Conservation (phyloP, 1,140 invertebrate species). For the Heliothis virescens region DNA sequence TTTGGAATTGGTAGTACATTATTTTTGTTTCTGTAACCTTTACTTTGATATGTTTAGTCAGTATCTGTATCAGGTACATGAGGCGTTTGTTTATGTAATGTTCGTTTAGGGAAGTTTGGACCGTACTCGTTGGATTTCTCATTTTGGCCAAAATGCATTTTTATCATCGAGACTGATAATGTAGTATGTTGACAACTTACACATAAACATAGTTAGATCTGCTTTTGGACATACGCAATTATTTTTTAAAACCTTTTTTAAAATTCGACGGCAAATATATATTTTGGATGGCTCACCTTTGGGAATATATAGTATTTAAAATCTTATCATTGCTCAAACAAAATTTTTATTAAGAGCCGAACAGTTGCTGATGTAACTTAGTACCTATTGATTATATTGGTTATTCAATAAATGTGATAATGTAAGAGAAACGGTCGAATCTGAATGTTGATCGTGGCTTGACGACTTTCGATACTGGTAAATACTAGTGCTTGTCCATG, state of each 20-base stretch:
- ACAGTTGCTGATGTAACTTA: constrained; percentile 77
- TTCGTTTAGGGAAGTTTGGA: constrained; percentile 74
- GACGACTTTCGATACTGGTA: constrained; percentile 69
- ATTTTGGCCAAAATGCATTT: constrained; percentile 85
- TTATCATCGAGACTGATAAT: constrained; percentile 85
- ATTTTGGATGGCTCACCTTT: constrained; percentile 85
- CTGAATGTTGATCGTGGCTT: constrained; percentile 71
- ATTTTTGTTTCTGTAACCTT: constrained; percentile 19
- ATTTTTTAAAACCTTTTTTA: constrained; percentile 80
- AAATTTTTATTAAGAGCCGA: constrained; percentile 83
- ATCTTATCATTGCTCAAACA: constrained; percentile 83
- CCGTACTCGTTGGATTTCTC: constrained; percentile 80
- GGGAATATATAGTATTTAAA: constrained; percentile 77
- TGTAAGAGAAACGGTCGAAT: constrained; percentile 74
- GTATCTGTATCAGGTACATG: constrained; percentile 77
- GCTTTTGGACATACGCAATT: constrained; percentile 77
- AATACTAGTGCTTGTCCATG: constrained; percentile 30
- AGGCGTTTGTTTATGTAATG: constrained; percentile 69
- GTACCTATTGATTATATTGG: constrained; percentile 67
- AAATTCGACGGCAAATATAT: constrained; percentile 80
- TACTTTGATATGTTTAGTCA: constrained; percentile 54
- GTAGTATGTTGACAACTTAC: constrained; percentile 78
- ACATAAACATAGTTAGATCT: constrained; percentile 80
- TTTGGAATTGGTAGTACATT: constrained; percentile 31
- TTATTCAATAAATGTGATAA: constrained; percentile 82